Evolutionary conservation across 1,140 invertebrate species (phyloP), one percentile per base, ranked within the genome.

Genomic region (Helicoverpa armigera): DNA sequence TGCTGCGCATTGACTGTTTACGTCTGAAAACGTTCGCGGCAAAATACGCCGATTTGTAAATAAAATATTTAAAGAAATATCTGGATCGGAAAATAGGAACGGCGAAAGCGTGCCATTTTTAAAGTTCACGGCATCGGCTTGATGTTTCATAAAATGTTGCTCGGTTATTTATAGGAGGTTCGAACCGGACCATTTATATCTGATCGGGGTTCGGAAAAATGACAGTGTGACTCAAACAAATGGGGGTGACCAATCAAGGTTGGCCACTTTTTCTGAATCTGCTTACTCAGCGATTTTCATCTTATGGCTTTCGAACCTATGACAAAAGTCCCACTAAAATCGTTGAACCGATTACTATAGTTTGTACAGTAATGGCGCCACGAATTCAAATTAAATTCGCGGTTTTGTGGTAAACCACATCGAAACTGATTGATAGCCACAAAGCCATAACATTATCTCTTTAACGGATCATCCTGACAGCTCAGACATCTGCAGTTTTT

Each of bases 1-100:
- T 89, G 84, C 81, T 81, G 80, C 77, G 81, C 80, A 82, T 81
- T 84, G 35, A 23, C 78, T 80, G 80, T 79, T 83, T 83, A 74
- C 56, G 14, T 70, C 35, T 16, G 51, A 18, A 60, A 13, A 65
- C 60, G 54, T 35, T 23, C 23, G 51, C 53, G 63, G 35, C 9
- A 67, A 58, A n/a, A 18, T 18, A 35, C 63, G n/a, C 63, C 63
- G 16, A 58, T 23, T 3, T 61, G 12, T 61, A 61, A 60, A 48
- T 43, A 67, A 18, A 50, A 23, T 69, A 18, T 13, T 69, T 18
- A 50, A 50, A 13, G n/a, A 50, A 69, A 69, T 12, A 69, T 13
- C 16, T n/a, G 35, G 9, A 23, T 50, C 65, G 43, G 43, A 23
- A 69, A 69, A 69, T 50, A 51, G 35, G 14, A 67, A 5, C 16